Conservation (phyloP, 2,888 invertebrate species). For the Oxyteleia sp. region DNA sequence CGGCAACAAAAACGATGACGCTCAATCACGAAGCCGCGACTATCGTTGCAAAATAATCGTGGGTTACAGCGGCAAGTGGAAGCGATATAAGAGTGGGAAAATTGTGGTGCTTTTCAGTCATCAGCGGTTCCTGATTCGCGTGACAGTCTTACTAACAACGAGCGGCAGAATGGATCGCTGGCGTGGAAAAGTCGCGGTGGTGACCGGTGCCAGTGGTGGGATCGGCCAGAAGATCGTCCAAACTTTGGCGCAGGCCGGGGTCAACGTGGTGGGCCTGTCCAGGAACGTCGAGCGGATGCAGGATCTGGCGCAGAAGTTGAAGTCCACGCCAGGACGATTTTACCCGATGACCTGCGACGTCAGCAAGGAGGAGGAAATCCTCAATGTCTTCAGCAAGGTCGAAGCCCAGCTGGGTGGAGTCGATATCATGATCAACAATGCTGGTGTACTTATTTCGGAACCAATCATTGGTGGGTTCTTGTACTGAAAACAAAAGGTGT, state of each 20-base stretch:
- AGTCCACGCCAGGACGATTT: constrained; percentile 81
- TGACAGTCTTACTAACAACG: constrained; percentile 3
- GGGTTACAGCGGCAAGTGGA: background rate
- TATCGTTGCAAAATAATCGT: background rate
- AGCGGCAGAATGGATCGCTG: constrained; percentile 85
- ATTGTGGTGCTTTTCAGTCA: constrained; percentile 9
- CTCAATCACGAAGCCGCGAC: background rate
- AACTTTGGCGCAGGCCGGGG: constrained; percentile 86
- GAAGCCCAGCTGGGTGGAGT: constrained; percentile 88
- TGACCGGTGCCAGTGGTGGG: constrained; percentile 88
- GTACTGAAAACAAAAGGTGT: too few relatives aligned
- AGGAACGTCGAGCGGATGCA: constrained; percentile 87
- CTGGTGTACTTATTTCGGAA: too few relatives aligned
- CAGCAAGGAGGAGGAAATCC: constrained; percentile 88
- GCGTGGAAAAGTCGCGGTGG: constrained; percentile 87
- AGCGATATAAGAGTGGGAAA: constrained; percentile 23
- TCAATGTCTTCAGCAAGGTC: constrained; percentile 88
- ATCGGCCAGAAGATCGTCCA: constrained; percentile 87
- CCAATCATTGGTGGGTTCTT: too few relatives aligned
- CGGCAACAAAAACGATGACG: background rate
- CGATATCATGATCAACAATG: too few relatives aligned
- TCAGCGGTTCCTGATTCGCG: constrained; percentile 2
- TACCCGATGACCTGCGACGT: constrained; percentile 88
- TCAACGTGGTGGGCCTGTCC: constrained; percentile 87
- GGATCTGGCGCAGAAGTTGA: constrained; percentile 80